A percentile compares a stretch with the other conserved stretches of the same genome.
phyloP scores from a whole-genome alignment of 2,797 vertebrate genomes.

The Pseudochirops cupreus region DNA sequence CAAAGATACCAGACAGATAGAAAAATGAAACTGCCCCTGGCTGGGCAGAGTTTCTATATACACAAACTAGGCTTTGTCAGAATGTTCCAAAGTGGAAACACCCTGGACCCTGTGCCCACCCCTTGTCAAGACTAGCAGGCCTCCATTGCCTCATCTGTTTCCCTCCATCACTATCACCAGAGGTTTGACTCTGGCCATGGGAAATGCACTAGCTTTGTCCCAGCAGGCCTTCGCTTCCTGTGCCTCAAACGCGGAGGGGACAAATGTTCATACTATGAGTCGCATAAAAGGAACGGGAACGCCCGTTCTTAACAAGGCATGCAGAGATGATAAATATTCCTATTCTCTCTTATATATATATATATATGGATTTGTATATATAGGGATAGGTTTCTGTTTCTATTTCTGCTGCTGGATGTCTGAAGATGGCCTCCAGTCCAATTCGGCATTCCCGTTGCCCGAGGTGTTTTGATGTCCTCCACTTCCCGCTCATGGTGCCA shows the following conservation, averaged over 20 bases:
- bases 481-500: conserved; percentile 83
- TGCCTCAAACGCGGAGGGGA: conserved; percentile 77
- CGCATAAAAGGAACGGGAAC: conserved; percentile 83
- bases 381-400: conserved; percentile 67
- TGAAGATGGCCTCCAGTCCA: conserved; percentile 83
- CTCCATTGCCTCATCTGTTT: conserved; percentile 19
- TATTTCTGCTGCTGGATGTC: conserved; percentile 74
- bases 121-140: background rate
- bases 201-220: conserved; percentile 40
- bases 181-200: conserved; percentile 62
- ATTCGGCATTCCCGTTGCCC: conserved; percentile 78
- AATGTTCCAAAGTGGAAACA: conserved; percentile 17
- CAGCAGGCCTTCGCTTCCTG: conserved; percentile 74
- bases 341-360: conserved; percentile 64
- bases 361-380: conserved; percentile 75
- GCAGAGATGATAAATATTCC: conserved; percentile 80
- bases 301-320: conserved; percentile 85
- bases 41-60: background rate
- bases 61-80: background rate
- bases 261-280: conserved; percentile 80
- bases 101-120: conserved; percentile 6
- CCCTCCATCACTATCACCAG: conserved; percentile 45
- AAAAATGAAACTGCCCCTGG: conserved; percentile 24
- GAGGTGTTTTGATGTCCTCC: conserved; percentile 81
- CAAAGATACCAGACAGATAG: conserved; percentile 76